Evolutionary conservation across 2,797 vertebrate species (phyloP).

Genomic region (Thaleichthys pacificus): DNA sequence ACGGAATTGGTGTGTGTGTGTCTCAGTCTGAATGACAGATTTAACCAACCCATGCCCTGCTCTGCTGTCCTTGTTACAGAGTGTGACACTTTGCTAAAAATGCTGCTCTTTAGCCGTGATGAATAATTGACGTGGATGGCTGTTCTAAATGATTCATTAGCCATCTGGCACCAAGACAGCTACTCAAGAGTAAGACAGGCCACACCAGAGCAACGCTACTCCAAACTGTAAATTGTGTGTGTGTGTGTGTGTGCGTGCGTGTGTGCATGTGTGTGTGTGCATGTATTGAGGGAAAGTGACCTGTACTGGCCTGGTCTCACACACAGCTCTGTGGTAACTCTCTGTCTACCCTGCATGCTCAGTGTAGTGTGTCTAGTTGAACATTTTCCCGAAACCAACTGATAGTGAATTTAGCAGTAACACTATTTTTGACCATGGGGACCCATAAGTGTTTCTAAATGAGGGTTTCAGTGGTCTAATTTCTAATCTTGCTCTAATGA

Average conservation of each 20-base stretch:
- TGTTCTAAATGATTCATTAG: conserved; percentile 85
- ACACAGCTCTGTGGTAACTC: not conserved
- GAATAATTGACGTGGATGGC: conserved; percentile 84
- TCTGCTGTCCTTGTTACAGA: conserved; percentile 33
- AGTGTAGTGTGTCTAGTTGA: no score
- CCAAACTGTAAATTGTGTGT: not conserved
- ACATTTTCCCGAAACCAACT: not conserved
- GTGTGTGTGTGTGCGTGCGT: conserved; percentile 10
- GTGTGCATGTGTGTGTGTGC: not conserved
- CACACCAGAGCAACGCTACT: no score
- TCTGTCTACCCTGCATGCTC: not conserved
- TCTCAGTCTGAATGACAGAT: conserved; percentile 19
- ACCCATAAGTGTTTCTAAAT: conserved; percentile 7
- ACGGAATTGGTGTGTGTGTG: conserved; percentile 6
- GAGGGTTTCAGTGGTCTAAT: conserved; percentile 19
- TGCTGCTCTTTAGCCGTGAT: conserved; percentile 82
- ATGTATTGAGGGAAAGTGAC: conserved; percentile 11
- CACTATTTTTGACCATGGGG: not conserved
- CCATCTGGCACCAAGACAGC: conserved; percentile 79
- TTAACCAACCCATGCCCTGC: conserved; percentile 19
- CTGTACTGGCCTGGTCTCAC: conserved; percentile 1
- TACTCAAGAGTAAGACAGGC: conserved; percentile 37
- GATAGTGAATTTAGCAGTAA: not conserved
- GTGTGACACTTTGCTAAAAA: conserved; percentile 67
- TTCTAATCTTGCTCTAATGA: conserved; percentile 33